phyloP scores from a whole-genome alignment of 2,888 invertebrate species.

The Drosophila glabriapex region DNA sequence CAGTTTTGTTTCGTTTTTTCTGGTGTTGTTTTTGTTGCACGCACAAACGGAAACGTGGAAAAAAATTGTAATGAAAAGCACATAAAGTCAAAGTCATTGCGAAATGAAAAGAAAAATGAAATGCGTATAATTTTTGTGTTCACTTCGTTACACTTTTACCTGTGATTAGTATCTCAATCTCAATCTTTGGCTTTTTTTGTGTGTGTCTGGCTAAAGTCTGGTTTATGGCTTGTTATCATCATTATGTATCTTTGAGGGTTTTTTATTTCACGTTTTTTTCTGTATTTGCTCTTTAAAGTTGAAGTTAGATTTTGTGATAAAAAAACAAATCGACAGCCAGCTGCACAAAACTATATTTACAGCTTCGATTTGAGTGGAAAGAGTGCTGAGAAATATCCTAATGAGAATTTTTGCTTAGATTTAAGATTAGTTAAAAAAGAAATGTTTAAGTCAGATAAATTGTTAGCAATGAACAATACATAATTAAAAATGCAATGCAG shows the following conservation, averaged over 20 bases:
- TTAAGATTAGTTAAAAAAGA: neutral
- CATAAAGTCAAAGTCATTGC: conserved; percentile 62
- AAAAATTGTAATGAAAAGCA: conserved; percentile 1
- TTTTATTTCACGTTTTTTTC: conserved; percentile 2
- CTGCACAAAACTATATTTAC: neutral
- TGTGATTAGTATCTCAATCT: conserved; percentile 37
- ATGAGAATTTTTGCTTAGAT: neutral
- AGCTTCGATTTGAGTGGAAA: neutral
- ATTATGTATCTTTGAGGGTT: conserved; percentile 27
- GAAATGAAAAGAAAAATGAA: conserved; percentile 40
- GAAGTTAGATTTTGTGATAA: neutral
- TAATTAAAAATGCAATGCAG: neutral
- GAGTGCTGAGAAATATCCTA: too few species aligned
- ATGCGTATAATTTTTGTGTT: conserved; percentile 64
- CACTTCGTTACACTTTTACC: conserved; percentile 70
- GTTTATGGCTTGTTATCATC: conserved; percentile 47
- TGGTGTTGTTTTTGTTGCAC: conserved; percentile 43
- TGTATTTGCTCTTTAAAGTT: conserved; percentile 21
- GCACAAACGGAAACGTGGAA: conserved; percentile 56
- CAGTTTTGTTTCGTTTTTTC: conserved; percentile 17
- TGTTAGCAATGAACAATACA: neutral
- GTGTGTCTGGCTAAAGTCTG: conserved; percentile 1
- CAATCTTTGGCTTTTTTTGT: neutral
- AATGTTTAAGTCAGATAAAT: neutral
- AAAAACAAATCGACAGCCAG: neutral